Evolutionary conservation across 2,113 vertebrate species (phyloP).

Genomic region (Ophiodon elongatus): DNA sequence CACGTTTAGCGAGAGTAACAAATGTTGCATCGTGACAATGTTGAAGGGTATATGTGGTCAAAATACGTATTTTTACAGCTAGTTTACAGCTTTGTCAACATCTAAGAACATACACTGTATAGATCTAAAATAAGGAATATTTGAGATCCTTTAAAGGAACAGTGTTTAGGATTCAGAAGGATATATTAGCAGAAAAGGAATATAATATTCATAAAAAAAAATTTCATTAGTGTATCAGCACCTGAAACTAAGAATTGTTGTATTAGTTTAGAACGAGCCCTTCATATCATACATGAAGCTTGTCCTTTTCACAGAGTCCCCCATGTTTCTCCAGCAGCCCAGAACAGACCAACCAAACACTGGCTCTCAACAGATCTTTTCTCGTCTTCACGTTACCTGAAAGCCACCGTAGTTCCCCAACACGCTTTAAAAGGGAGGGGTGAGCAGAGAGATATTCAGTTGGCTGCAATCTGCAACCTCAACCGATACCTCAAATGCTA

Average conservation of each 20-base stretch:
- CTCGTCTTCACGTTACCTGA: background rate
- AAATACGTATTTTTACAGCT: background rate
- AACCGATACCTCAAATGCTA: too few species aligned
- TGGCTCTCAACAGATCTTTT: background rate
- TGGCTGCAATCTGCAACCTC: background rate
- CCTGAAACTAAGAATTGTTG: background rate
- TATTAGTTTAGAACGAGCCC: background rate
- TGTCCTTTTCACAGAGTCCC: background rate
- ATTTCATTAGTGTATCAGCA: background rate
- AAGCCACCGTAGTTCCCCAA: background rate
- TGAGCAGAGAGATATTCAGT: too few species aligned
- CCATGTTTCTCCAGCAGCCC: background rate
- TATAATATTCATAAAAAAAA: background rate
- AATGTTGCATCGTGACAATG: background rate
- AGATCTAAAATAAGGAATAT: background rate
- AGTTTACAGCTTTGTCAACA: background rate
- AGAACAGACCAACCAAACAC: background rate
- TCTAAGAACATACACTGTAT: background rate
- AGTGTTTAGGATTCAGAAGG: background rate
- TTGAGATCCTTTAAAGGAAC: background rate
- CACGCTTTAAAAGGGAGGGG: too few species aligned
- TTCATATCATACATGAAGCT: background rate
- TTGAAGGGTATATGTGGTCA: background rate
- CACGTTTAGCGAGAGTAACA: background rate
- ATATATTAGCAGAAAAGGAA: background rate